Evolutionary conservation across 1,140 invertebrate genomes (phyloP).

Genomic region (Musca domestica): DNA sequence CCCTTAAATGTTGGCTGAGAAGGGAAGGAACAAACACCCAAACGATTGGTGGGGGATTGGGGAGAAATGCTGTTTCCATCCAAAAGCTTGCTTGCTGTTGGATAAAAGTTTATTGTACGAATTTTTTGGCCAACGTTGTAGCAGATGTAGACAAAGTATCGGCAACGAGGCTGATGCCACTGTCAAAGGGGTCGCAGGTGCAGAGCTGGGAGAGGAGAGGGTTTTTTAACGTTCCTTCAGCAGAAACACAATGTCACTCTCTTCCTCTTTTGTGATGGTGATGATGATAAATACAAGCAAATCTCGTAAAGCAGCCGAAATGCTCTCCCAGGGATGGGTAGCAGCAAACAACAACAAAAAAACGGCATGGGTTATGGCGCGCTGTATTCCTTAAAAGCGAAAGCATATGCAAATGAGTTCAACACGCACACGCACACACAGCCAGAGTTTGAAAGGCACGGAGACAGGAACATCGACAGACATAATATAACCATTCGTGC

Average conservation of each 20-base stretch:
- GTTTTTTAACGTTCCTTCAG: background rate
- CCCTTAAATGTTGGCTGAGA: constrained; percentile 7
- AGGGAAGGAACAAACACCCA: background rate
- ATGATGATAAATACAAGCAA: too few relatives aligned
- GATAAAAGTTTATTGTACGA: constrained; percentile 8
- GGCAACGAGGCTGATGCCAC: background rate
- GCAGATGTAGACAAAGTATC: background rate
- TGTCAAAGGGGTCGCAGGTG: constrained; percentile 26
- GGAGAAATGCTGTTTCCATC: background rate
- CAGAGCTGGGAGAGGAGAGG: background rate
- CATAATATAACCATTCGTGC: too few relatives aligned
- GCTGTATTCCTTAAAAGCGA: constrained; percentile 37
- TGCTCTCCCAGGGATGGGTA: constrained; percentile 20
- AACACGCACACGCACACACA: background rate
- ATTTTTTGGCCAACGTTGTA: background rate
- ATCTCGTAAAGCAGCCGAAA: background rate
- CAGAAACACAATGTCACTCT: background rate
- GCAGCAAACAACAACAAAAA: background rate
- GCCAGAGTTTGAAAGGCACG: background rate
- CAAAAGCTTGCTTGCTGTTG: too few relatives aligned
- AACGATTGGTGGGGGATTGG: constrained; percentile 2
- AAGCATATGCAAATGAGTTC: constrained; percentile 52
- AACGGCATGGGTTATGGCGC: background rate
- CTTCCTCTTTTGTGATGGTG: too few relatives aligned
- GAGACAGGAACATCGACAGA: too few relatives aligned